phyloP scores from a whole-genome alignment of 2,888 invertebrate species.

The Biston stratarius region DNA sequence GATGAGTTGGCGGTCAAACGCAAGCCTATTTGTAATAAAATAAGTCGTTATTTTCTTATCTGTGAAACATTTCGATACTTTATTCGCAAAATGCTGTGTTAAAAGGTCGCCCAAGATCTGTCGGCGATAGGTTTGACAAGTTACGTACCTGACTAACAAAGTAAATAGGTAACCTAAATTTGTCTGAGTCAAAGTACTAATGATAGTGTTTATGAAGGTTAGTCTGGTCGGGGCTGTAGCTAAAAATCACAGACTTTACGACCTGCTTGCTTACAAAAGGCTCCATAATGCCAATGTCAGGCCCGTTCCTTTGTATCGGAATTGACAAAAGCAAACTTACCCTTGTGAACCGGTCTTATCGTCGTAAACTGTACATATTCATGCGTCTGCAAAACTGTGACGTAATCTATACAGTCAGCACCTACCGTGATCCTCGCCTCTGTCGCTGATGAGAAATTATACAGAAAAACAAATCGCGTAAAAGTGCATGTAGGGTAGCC shows the following conservation, averaged over 20 bases:
- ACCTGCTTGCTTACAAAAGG: conserved; percentile 23
- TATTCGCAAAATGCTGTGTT: neutral
- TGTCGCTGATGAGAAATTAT: neutral
- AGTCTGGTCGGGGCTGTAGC: conserved; percentile 14
- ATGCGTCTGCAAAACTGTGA: conserved; percentile 38
- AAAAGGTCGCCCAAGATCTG: conserved; percentile 5
- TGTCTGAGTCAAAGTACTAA: conserved; percentile 19
- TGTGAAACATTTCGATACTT: too few species aligned
- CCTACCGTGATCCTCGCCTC: conserved; percentile 25
- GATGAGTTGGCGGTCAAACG: too few species aligned
- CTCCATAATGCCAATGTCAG: conserved; percentile 28
- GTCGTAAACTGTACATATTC: conserved; percentile 31
- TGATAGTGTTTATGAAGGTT: conserved; percentile 29
- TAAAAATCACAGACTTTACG: conserved; percentile 24
- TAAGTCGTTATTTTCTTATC: too few species aligned
- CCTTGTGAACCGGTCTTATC: conserved; percentile 31
- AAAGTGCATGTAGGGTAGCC: neutral
- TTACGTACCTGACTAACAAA: conserved; percentile 9
- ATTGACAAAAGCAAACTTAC: conserved; percentile 32
- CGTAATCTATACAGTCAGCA: conserved; percentile 44
- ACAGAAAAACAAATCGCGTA: neutral
- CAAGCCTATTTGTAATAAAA: too few species aligned
- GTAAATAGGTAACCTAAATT: conserved; percentile 10
- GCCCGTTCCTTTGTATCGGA: conserved; percentile 25
- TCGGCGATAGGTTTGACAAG: conserved; percentile 9